A percentile compares a stretch with the other conserved stretches of the same genome.
Conservation (phyloP, 2,888 invertebrate genomes). For the Elegia similella region DNA sequence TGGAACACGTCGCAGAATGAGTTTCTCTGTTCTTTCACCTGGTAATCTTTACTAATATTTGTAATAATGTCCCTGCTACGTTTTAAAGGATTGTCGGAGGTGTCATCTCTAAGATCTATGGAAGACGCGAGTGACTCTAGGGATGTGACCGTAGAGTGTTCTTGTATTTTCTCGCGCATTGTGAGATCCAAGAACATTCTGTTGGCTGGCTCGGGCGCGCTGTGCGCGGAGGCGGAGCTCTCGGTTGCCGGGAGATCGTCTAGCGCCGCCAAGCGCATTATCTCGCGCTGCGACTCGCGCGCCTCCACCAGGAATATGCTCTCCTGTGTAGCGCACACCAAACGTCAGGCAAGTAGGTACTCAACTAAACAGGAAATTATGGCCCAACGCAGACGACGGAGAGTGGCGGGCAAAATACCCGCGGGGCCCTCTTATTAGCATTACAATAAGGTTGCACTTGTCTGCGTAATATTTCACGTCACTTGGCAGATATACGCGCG, state of each 20-base stretch:
- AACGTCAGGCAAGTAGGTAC: not conserved
- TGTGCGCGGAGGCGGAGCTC: constrained; percentile 28
- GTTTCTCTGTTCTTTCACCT: constrained; percentile 58
- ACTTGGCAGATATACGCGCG: too few species aligned
- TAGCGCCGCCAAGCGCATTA: constrained; percentile 67
- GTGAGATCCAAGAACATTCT: constrained; percentile 53
- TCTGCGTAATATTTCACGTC: too few species aligned
- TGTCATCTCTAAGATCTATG: constrained; percentile 49
- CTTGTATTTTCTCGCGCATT: constrained; percentile 42
- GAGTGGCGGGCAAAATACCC: too few species aligned
- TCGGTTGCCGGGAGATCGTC: constrained; percentile 39
- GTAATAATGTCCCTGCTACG: constrained; percentile 50
- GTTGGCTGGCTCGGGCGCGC: constrained; percentile 23
- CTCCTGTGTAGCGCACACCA: constrained; percentile 74
- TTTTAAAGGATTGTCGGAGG: constrained; percentile 39
- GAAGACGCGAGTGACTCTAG: constrained; percentile 77
- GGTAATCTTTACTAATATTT: constrained; percentile 54
- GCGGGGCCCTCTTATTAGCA: too few species aligned
- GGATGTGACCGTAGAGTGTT: constrained; percentile 79
- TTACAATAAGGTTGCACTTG: too few species aligned
- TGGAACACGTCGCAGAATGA: constrained; percentile 56
- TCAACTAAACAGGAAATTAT: too few species aligned
- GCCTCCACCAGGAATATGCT: constrained; percentile 92
- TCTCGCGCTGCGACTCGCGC: constrained; percentile 86
- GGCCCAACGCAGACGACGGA: too few species aligned